Conservation (phyloP, 2,888 invertebrate species). For the Lithophane leautieri region DNA sequence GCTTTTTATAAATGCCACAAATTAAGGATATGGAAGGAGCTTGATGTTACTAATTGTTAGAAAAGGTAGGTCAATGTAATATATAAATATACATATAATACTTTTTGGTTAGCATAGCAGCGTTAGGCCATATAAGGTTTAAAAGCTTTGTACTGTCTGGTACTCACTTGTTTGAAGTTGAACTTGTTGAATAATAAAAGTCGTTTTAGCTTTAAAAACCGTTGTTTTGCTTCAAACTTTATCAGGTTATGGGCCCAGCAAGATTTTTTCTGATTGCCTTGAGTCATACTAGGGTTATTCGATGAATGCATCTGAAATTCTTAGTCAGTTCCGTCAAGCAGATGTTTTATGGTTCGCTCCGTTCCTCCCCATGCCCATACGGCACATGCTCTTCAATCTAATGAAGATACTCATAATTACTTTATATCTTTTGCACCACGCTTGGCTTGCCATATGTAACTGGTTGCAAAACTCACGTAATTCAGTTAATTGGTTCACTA, state of each 20-base stretch:
- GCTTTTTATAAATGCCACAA: too few relatives aligned
- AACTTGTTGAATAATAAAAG: too few relatives aligned
- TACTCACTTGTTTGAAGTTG: too few relatives aligned
- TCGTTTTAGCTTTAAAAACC: too few relatives aligned
- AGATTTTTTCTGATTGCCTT: not conserved
- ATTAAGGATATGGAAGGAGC: not conserved
- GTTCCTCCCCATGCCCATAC: conserved; percentile 33
- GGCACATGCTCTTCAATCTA: conserved; percentile 33
- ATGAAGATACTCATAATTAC: conserved; percentile 48
- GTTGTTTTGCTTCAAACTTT: too few relatives aligned
- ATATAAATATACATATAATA: too few relatives aligned
- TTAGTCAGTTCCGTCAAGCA: not conserved
- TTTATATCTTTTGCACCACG: conserved; percentile 57
- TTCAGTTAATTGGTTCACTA: conserved; percentile 58
- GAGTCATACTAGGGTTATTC: not conserved
- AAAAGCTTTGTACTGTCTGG: too few relatives aligned
- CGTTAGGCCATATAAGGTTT: too few relatives aligned
- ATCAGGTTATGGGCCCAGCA: too few relatives aligned
- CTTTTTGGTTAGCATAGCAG: too few relatives aligned
- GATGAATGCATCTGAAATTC: conserved; percentile 6
- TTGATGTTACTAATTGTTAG: not conserved
- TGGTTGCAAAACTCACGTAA: conserved; percentile 67
- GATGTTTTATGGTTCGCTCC: conserved; percentile 28
- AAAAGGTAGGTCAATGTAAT: too few relatives aligned
- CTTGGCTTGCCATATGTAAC: conserved; percentile 57